These are phyloP conservation scores for Aurelia sp. DNA, from an alignment of 30 jellyfish, hydroid and myxozoan species.

Conservation along the genomic window DNA sequence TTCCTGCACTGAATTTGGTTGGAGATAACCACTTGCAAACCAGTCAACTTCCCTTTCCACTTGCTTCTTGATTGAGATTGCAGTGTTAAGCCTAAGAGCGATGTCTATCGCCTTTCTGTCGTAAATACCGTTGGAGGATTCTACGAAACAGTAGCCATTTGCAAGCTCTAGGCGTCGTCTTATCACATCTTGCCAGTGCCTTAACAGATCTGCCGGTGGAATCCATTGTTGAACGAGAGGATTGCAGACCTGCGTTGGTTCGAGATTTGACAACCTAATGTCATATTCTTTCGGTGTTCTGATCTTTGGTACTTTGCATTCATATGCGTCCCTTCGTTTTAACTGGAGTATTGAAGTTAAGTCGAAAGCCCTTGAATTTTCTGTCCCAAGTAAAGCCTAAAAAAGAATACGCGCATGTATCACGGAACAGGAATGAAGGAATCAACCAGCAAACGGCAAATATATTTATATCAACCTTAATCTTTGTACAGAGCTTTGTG, in stretches of 20 bases:
- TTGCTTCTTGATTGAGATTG: too few species aligned
- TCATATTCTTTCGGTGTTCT: neutral
- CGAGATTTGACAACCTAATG: neutral
- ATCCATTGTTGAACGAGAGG: neutral
- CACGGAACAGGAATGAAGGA: too few species aligned
- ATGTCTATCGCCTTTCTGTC: neutral
- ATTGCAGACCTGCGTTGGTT: neutral
- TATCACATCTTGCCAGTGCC: neutral
- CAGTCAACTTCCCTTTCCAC: too few species aligned
- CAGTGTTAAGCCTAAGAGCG: neutral
- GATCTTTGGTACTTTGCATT: neutral
- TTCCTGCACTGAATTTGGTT: too few species aligned
- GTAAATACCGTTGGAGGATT: neutral
- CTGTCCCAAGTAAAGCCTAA: too few species aligned
- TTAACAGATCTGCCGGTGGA: neutral
- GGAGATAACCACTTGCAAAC: too few species aligned
- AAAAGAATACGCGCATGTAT: too few species aligned
- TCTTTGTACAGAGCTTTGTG: too few species aligned
- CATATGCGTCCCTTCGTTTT: neutral
- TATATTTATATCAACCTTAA: too few species aligned
- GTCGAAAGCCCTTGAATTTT: too few species aligned
- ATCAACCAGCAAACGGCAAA: too few species aligned
- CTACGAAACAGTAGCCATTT: neutral
- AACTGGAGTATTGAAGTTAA: neutral
- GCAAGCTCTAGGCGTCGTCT: neutral